Evolutionary conservation across 1,140 invertebrate species (phyloP).

Genomic region (Oreohelix idahoensis): DNA sequence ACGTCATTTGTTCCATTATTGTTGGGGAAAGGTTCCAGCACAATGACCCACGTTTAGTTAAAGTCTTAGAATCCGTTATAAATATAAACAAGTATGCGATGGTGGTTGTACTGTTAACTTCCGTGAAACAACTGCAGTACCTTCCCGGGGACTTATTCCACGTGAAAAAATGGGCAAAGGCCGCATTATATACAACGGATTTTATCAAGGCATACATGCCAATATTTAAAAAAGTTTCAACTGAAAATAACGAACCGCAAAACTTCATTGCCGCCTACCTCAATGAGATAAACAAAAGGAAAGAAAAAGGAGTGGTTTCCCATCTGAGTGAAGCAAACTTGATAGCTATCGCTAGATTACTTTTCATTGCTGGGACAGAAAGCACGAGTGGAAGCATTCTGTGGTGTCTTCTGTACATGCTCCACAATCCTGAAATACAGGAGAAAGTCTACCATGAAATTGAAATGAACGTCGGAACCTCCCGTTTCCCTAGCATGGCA

Average conservation of each 20-base stretch:
- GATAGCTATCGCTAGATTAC: constrained; percentile 74
- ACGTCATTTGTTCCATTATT: constrained; percentile 1
- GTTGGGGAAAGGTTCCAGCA: neutral
- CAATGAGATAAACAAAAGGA: neutral
- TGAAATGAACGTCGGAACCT: constrained; percentile 73
- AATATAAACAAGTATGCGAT: neutral
- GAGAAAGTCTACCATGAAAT: constrained; percentile 79
- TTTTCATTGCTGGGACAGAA: constrained; percentile 91
- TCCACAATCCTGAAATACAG: constrained; percentile 80
- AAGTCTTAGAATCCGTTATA: neutral
- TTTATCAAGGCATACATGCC: neutral
- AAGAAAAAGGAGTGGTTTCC: neutral
- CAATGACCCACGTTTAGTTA: neutral
- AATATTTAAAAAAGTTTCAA: neutral
- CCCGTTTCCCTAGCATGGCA: constrained; percentile 18
- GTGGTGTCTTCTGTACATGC: constrained; percentile 91
- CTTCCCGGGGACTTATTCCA: neutral
- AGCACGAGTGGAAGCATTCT: constrained; percentile 87
- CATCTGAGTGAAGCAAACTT: neutral
- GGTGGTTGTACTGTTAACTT: neutral
- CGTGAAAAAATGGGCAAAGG: neutral
- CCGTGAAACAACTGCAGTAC: neutral
- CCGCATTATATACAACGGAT: neutral
- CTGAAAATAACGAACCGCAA: neutral
- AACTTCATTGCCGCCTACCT: neutral